Evolutionary conservation across 2,113 vertebrate genomes (phyloP), one percentile per base, ranked within the genome.

Genomic region (Lipophrys pholis): DNA sequence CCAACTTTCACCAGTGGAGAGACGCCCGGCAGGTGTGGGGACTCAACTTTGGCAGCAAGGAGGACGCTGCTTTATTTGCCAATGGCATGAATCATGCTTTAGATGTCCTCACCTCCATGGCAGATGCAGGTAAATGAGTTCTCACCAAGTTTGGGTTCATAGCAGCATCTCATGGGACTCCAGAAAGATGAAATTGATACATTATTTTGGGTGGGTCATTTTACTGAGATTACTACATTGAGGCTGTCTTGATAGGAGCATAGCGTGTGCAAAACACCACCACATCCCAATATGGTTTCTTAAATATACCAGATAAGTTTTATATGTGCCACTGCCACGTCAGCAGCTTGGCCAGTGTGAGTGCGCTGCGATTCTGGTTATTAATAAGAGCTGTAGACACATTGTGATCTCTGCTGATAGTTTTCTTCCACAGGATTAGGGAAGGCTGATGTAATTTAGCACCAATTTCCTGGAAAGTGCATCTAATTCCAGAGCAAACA

Each of bases 1-100:
- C 95, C 54, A 97, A 94, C 76, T 98, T 98, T 80, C 96, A 98
- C 80, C 96, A 98, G 90, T 98, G 96, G 96, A 88, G 96, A 0
- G 96, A 97, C 0, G 93, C 95, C 12, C 94, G 96, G 6, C 96
- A 97, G 84, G 96, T 98, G 50, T 98, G 96, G 96, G 96, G 96
- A 11, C 94, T 98, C 73, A 98, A 97, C 91, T 98, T 97, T 1
- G 89, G 95, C 74, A 96, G 93, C 90, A 97, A 96, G 64, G 96
- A 96, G 43, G 96, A 98, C 0, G 96, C 96, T 0, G 3, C 87
- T 0, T 90, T 95, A 41, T 97, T 98, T 7, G 96, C 96, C 1
- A 87, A 75, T 0, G 94, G 95, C 71, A 95, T 95, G 92, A 8
- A 54, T 16, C 94, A 94, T 1, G 93, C 94, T 36, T 80, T 94